These are phyloP conservation scores for Leptopterna dolabrata DNA, from an alignment of 2,888 invertebrate species.

Conservation along the genomic window DNA sequence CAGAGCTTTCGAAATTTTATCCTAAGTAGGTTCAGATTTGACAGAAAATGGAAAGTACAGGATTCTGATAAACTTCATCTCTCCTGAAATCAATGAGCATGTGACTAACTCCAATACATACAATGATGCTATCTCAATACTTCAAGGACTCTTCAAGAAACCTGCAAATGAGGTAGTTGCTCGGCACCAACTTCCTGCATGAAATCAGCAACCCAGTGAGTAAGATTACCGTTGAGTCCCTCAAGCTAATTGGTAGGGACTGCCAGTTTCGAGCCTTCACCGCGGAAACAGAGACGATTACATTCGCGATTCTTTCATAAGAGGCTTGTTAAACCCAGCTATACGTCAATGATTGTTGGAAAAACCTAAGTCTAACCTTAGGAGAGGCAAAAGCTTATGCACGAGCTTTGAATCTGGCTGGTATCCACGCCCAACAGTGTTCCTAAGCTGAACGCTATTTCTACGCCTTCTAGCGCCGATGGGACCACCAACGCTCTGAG, in stretches of 20 bases:
- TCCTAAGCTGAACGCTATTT: no score
- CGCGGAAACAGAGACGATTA: not conserved
- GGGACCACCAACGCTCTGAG: no score
- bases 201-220: not conserved
- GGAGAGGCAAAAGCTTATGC: no score
- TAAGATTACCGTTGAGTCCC: not conserved
- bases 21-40: no score
- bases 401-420: no score
- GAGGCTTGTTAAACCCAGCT: not conserved
- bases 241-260: not conserved
- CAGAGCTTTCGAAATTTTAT: not conserved
- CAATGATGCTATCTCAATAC: not conserved
- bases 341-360: no score
- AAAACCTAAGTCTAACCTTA: no score
- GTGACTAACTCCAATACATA: not conserved
- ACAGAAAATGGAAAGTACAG: no score
- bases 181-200: not conserved
- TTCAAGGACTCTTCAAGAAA: not conserved
- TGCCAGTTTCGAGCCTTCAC: constrained; percentile 1
- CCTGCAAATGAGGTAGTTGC: not conserved
- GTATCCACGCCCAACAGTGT: no score
- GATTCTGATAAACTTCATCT: not conserved
- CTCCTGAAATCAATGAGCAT: not conserved
- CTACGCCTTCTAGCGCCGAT: no score
- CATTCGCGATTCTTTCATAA: constrained; percentile 30